These are phyloP conservation scores for Trypoxylon attenuatum DNA, from an alignment of 2,888 invertebrate genomes.

Conservation along the genomic window DNA sequence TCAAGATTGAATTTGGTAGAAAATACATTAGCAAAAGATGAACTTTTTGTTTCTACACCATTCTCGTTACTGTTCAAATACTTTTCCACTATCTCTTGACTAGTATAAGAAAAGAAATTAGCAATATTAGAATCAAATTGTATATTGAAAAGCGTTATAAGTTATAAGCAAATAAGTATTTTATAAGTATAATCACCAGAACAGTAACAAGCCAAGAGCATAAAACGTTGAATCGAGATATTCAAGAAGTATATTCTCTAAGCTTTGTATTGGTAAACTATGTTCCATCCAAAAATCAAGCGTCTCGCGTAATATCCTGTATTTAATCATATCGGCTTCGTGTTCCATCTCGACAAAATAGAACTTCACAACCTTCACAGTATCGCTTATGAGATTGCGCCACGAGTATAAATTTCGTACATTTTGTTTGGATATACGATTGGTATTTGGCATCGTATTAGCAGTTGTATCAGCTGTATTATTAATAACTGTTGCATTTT, in stretches of 20 bases:
- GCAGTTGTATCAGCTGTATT: not conserved
- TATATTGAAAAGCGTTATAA: too few relatives aligned
- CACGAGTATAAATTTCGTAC: constrained; percentile 9
- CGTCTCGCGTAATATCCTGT: constrained; percentile 67
- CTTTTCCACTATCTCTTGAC: constrained; percentile 54
- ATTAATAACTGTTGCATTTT: not conserved
- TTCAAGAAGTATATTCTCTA: constrained; percentile 78
- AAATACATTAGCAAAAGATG: constrained; percentile 60
- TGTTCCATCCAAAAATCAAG: constrained; percentile 75
- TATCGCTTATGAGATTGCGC: constrained; percentile 44
- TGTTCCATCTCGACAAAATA: constrained; percentile 68
- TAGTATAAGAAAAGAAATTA: constrained; percentile 8
- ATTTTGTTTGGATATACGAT: not conserved
- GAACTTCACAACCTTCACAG: constrained; percentile 66
- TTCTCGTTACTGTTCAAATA: constrained; percentile 57
- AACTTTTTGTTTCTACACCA: constrained; percentile 31
- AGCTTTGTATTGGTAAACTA: constrained; percentile 74
- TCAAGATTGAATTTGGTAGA: constrained; percentile 69
- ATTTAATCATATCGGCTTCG: constrained; percentile 61
- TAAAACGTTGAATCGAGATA: constrained; percentile 76
- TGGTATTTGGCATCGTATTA: not conserved
- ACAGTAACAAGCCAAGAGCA: constrained; percentile 68
- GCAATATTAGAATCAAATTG: not conserved
- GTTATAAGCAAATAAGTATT: too few relatives aligned
- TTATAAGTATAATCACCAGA: constrained; percentile 66